phyloP scores from a whole-genome alignment of 2,797 vertebrate species.

The Sebastolobus altivelis region DNA sequence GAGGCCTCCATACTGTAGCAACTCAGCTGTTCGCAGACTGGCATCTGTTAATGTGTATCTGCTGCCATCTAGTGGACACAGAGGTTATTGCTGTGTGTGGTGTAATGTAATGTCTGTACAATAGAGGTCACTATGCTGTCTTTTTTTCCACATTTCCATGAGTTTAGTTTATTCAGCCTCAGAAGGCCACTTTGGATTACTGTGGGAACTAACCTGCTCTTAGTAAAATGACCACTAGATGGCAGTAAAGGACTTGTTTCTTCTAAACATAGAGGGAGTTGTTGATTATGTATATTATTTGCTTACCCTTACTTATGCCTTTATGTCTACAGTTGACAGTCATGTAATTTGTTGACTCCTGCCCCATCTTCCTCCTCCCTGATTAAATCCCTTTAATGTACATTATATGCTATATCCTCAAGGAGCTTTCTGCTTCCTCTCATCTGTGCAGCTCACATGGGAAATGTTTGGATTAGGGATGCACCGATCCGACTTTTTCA shows the following conservation, averaged over 20 bases:
- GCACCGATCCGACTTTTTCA: no score
- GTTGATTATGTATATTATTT: not conserved
- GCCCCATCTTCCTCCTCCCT: not conserved
- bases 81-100: no score
- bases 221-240: constrained; percentile 59
- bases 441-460: not conserved
- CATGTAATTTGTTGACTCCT: not conserved
- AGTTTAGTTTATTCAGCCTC: constrained; percentile 29
- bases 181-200: constrained; percentile 23
- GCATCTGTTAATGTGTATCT: constrained; percentile 35
- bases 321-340: not conserved
- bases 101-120: constrained; percentile 39
- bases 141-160: constrained; percentile 34
- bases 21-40: not conserved
- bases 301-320: not conserved
- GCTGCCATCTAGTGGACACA: constrained; percentile 71
- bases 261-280: not conserved
- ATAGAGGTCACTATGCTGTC: constrained; percentile 58
- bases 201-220: constrained; percentile 36
- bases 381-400: not conserved
- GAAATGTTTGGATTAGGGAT: not conserved
- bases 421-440: not conserved
- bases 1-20: constrained; percentile 23
- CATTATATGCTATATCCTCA: not conserved
- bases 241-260: constrained; percentile 36